Percentiles rank a stretch among this genome's conserved stretches.
These are phyloP conservation scores for Poeciliopsis presidionis DNA, from an alignment of 2,797 vertebrate genomes.

Conservation along the genomic window DNA sequence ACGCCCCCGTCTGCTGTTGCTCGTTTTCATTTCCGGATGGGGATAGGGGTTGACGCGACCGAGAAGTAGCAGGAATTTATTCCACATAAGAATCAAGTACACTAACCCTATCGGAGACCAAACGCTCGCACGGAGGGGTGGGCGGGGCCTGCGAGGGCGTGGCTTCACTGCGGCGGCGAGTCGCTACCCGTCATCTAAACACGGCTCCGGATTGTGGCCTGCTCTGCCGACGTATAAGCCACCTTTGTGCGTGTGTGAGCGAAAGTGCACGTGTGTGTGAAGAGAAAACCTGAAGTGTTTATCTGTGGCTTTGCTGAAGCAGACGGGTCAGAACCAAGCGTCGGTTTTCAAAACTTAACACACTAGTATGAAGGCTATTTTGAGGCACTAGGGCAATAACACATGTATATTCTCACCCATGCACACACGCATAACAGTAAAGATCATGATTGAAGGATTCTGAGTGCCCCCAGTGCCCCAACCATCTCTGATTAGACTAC, in stretches of 20 bases:
- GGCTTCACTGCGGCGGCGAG: conserved; percentile 57
- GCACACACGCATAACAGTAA: conserved; percentile 24
- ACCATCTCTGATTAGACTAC: conserved; percentile 71
- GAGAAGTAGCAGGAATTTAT: conserved; percentile 41
- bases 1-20: conserved; percentile 50
- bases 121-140: conserved; percentile 41
- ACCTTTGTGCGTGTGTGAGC: conserved; percentile 30
- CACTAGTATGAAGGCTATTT: conserved; percentile 56
- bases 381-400: conserved; percentile 67
- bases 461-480: conserved; percentile 65
- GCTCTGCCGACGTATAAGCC: conserved; percentile 39
- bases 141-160: conserved; percentile 32
- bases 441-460: conserved; percentile 70
- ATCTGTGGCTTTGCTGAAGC: conserved; percentile 61
- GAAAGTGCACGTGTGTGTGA: conserved; percentile 8
- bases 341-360: conserved; percentile 57
- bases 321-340: conserved; percentile 68
- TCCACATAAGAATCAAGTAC: conserved; percentile 45
- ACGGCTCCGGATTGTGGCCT: conserved; percentile 67
- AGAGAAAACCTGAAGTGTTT: conserved; percentile 30
- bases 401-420: conserved; percentile 32
- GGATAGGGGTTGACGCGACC: conserved; percentile 28
- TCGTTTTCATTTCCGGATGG: conserved; percentile 52
- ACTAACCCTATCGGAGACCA: conserved; percentile 34
- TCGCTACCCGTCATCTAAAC: conserved; percentile 56